Conservation (phyloP, 2,888 invertebrate species). For the Ectropis crepuscularia region DNA sequence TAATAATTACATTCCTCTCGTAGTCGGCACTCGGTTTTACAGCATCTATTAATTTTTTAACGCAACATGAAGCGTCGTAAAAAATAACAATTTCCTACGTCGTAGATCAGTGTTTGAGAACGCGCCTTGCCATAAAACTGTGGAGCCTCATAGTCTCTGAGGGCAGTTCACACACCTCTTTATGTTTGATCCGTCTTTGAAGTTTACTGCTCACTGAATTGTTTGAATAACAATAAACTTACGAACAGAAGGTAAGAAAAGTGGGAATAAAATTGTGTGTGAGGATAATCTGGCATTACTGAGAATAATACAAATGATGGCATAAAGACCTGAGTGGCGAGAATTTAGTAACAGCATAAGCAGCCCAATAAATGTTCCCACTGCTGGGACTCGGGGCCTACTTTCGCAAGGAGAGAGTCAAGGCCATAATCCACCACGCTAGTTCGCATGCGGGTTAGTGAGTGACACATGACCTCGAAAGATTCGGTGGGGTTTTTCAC, state of each 20-base stretch:
- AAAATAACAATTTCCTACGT: conserved; percentile 24
- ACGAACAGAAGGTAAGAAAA: not conserved
- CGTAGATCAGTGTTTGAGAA: conserved; percentile 10
- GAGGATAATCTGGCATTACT: not conserved
- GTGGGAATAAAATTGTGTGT: not conserved
- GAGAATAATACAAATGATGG: no score
- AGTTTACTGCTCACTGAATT: conserved; percentile 33
- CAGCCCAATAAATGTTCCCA: no score
- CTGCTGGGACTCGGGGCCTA: no score
- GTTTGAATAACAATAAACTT: conserved; percentile 16
- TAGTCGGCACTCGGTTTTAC: conserved; percentile 18
- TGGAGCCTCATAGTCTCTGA: conserved; percentile 23
- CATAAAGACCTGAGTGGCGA: no score
- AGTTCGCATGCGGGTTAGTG: no score
- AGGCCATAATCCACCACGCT: no score
- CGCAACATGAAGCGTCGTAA: conserved; percentile 19
- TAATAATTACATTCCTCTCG: conserved; percentile 12
- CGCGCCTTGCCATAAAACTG: conserved; percentile 33
- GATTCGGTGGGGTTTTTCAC: no score
- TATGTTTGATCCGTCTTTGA: conserved; percentile 36
- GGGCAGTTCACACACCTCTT: conserved; percentile 35
- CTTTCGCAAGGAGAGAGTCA: no score
- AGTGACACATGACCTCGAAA: no score
- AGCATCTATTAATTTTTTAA: conserved; percentile 15
- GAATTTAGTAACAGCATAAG: no score